phyloP scores from a whole-genome alignment of 2,113 vertebrate species.

The Periophthalmodon schlosseri region DNA sequence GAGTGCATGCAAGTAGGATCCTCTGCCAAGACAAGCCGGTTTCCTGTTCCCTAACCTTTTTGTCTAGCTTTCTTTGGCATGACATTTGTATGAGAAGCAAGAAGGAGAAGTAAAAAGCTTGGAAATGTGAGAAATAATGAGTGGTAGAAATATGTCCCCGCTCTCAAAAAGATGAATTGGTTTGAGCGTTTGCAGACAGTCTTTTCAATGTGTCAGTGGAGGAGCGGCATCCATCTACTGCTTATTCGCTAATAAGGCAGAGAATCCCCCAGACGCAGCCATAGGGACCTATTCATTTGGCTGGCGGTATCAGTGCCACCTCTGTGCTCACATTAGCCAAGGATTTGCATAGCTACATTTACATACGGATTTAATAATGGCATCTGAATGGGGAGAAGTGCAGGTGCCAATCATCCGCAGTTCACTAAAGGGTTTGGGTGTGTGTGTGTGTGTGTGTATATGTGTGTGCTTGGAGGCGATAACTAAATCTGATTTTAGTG shows the following conservation, averaged over 20 bases:
- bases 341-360: constrained; percentile 70
- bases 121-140: constrained; percentile 65
- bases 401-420: constrained; percentile 61
- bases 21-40: constrained; percentile 65
- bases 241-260: constrained; percentile 67
- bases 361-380: constrained; percentile 73
- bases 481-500: constrained; percentile 35
- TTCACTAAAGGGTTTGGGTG: constrained; percentile 55
- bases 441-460: neutral
- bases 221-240: constrained; percentile 64
- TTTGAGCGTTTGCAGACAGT: constrained; percentile 67
- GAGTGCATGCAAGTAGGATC: constrained; percentile 60
- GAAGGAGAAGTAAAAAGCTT: constrained; percentile 30
- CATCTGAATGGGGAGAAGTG: constrained; percentile 52
- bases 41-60: constrained; percentile 66
- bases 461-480: constrained; percentile 32
- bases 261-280: constrained; percentile 70
- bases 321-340: constrained; percentile 63
- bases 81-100: constrained; percentile 37
- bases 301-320: constrained; percentile 67
- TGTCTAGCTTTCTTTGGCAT: constrained; percentile 62
- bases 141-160: constrained; percentile 59
- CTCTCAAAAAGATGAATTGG: constrained; percentile 66
- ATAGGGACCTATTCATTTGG: constrained; percentile 64
- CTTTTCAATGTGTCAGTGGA: constrained; percentile 64